A percentile compares a stretch with the other conserved stretches of the same genome.
These are phyloP conservation scores for Trichogramma dendrolimi DNA, from an alignment of 2,888 invertebrate species.

Conservation along the genomic window DNA sequence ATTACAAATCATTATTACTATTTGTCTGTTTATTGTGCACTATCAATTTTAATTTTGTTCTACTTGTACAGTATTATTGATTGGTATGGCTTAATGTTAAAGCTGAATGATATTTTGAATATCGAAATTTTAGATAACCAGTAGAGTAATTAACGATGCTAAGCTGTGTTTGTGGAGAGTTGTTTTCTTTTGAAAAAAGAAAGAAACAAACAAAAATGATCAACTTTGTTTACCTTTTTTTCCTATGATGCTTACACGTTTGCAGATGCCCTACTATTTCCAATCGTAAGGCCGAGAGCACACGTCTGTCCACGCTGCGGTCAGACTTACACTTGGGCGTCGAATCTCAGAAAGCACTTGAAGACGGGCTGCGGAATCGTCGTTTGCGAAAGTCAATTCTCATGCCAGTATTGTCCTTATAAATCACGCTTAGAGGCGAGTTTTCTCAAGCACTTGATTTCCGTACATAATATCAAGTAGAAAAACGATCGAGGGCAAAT, in stretches of 20 bases:
- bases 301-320: slow-evolving; percentile 48
- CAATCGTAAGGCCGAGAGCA: slow-evolving; percentile 46
- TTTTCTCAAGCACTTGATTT: slow-evolving; percentile 48
- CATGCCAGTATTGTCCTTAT: slow-evolving; percentile 50
- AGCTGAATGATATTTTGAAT: too few species aligned
- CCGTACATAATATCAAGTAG: slow-evolving; percentile 51
- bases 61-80: too few species aligned
- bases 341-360: slow-evolving; percentile 45
- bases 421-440: slow-evolving; percentile 48
- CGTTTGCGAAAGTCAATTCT: slow-evolving; percentile 49
- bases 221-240: too few species aligned
- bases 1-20: too few species aligned
- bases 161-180: slow-evolving; percentile 9
- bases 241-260: slow-evolving; percentile 25
- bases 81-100: too few species aligned
- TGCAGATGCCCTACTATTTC: slow-evolving; percentile 49
- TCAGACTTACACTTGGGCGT: slow-evolving; percentile 47
- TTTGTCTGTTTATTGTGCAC: too few species aligned
- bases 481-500: slow-evolving; percentile 11
- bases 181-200: slow-evolving; percentile 25
- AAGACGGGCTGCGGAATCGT: slow-evolving; percentile 47
- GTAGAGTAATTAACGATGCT: too few species aligned
- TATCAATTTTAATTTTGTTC: too few species aligned
- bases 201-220: background rate
- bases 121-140: too few species aligned